Evolutionary conservation across 2,113 vertebrate genomes (phyloP), one percentile per base, ranked within the genome.

Genomic region (Phylloscopus trochiloides): DNA sequence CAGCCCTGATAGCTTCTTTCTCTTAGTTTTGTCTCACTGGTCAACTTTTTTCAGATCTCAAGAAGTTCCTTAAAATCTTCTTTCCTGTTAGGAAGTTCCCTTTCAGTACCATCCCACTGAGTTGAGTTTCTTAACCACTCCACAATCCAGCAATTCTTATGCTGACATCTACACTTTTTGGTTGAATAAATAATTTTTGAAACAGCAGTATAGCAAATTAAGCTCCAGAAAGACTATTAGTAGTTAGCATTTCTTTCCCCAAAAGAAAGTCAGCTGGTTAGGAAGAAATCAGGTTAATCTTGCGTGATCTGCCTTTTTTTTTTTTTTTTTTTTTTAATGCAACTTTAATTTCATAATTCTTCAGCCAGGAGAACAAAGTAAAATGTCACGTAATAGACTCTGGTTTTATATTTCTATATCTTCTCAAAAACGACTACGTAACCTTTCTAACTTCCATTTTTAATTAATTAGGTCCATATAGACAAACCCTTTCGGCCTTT

Each of bases 381-480:
- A 94, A 89, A 73, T 40, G 72, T 28, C 62, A 82, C 0, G 1
- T 68, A 88, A 80, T n/a, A 83, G 21, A 78, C 34, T 40, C 63
- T 66, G 51, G 9, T 62, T 75, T 86, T 36, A 55, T 80, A 63
- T 70, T 93, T 90, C 74, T 74, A 3, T 66, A 81, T 87, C 68
- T 87, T 63, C 70, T 48, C 52, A 71, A 59, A 91, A 95, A 84
- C 94, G n/a, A 95, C 50, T 77, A 47, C 0, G 18, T 75, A 92
- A 87, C 70, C 70, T 71, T 81, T 89, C 81, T 94, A 73, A 51
- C 66, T 88, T 76, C n/a, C 31, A 81, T 92, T 93, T 96, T 86
- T 77, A 94, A 95, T 94, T 86, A 88, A 91, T 93, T 81, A 84
- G 59, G 62, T 79, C 90, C 70, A 72, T 48, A 83, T 3, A 88